Evolutionary conservation across 1,140 invertebrate genomes (phyloP), one percentile per base, ranked within the genome.

Genomic region (Zaprionus vittiger): DNA sequence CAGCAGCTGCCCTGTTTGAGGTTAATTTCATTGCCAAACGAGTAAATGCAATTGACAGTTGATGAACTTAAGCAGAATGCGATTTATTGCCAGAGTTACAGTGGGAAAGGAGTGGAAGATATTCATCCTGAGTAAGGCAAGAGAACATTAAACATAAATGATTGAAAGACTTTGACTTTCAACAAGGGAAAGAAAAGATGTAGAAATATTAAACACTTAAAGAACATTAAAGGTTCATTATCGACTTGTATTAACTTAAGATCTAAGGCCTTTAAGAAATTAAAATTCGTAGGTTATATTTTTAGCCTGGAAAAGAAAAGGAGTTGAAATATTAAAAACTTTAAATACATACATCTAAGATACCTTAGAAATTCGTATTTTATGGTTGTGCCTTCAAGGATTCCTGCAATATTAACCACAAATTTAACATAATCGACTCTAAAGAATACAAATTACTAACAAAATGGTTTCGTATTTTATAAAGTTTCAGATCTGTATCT

Each of bases 1-100:
- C 61, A 60, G 26, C 24, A 20, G 5, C 38, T 61, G 34, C 28
- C 61, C 26, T 31, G 26, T 56, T 74, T 74, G 57, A 56, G 49
- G 65, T 62, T 74, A 62, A 74, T 62, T 69, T 74, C 22, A 57
- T 31, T 69, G 54, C 26, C 24, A 56, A 61, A 38, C 31, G 52
- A 59, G 70, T 31, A 63, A 72, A 65, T 65, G 37, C 60, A 34
- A 72, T 65, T 64, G 22, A 37, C 38, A 72, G 38, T 52, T 72
- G 54, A 26, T 37, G n/a, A 44, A 69, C 15, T 54, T 56, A 31
- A 56, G 54, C 15, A 15, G 24, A 31, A 56, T 56, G 54, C 54
- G 26, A 52, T 52, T 52, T 52, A 52, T 52, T 14, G 47, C 47
- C 12, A 1, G 20, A 52, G 20, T 14, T 24, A 24, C 47, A 52